Evolutionary conservation across 92 coral and sea anemone species (phyloP).

Genomic region (Parazoanthus atlanticus): DNA sequence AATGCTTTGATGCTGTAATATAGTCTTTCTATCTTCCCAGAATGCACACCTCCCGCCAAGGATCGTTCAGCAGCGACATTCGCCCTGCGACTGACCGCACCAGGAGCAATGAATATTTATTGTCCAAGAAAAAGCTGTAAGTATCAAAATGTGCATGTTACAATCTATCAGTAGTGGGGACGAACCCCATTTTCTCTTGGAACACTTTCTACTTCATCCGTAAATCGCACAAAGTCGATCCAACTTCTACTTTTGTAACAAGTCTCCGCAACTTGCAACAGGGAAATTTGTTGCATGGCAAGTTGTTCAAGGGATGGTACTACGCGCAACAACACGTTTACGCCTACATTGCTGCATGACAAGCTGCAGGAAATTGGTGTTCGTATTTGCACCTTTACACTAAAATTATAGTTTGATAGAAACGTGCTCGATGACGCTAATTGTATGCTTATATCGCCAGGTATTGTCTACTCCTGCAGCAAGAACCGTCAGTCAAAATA

Average conservation of each 20-base stretch:
- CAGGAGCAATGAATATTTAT: slow-evolving; percentile 58
- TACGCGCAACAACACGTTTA: too few species aligned
- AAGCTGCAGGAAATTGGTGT: too few species aligned
- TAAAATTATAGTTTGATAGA: too few species aligned
- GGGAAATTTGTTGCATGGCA: neutral
- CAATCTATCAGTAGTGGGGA: neutral
- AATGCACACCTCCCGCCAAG: slow-evolving; percentile 68
- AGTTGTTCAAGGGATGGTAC: too few species aligned
- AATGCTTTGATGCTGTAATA: neutral
- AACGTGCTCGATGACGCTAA: too few species aligned
- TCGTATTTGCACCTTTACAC: too few species aligned
- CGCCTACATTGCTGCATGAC: too few species aligned
- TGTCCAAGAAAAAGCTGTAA: slow-evolving; percentile 78
- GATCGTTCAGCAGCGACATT: slow-evolving; percentile 72
- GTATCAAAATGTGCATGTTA: slow-evolving; percentile 16
- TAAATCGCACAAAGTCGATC: neutral
- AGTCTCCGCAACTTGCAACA: neutral
- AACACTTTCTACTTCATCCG: too few species aligned
- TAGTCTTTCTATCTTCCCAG: slow-evolving; percentile 20
- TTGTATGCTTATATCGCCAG: too few species aligned
- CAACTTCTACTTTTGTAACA: neutral
- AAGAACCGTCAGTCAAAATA: too few species aligned
- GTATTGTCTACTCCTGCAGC: too few species aligned
- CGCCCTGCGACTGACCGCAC: slow-evolving; percentile 33
- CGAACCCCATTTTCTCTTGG: neutral